Evolutionary conservation across 2,113 vertebrate genomes (phyloP).

Genomic region (Sterrhoptilus dennistouni): DNA sequence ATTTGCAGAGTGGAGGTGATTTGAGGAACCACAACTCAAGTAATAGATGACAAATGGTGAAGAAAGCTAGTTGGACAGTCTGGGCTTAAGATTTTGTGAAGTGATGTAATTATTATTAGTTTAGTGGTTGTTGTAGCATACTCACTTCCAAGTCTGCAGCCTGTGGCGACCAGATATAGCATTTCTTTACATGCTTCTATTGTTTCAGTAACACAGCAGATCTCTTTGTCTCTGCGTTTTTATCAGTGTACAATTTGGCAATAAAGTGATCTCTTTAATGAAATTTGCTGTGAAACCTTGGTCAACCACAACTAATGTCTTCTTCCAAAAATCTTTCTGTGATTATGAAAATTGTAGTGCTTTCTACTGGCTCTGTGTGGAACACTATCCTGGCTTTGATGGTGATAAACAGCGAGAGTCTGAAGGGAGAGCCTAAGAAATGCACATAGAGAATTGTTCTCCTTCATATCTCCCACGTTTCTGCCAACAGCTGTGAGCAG

Average conservation of each 20-base stretch:
- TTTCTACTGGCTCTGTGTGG: neutral
- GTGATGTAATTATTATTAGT: neutral
- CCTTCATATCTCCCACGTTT: neutral
- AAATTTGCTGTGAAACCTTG: neutral
- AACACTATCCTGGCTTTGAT: neutral
- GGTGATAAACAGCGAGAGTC: neutral
- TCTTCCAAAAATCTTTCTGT: neutral
- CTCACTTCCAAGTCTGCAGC: neutral
- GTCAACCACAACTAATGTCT: neutral
- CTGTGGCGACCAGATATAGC: neutral
- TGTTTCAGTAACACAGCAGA: neutral
- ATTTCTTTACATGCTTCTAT: neutral
- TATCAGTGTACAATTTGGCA: neutral
- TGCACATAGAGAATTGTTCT: neutral
- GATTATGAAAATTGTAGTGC: neutral
- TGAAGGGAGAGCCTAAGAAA: neutral
- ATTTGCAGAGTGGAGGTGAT: neutral
- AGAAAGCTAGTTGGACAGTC: neutral
- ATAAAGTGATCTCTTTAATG: neutral
- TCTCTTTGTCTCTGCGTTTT: neutral
- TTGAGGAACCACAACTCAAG: neutral
- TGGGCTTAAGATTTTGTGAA: neutral
- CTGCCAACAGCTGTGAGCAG: neutral
- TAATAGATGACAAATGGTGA: neutral
- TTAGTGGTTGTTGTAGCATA: neutral